Conservation (phyloP, 2,797 vertebrate genomes). For the Paedocypris micromegethes region DNA sequence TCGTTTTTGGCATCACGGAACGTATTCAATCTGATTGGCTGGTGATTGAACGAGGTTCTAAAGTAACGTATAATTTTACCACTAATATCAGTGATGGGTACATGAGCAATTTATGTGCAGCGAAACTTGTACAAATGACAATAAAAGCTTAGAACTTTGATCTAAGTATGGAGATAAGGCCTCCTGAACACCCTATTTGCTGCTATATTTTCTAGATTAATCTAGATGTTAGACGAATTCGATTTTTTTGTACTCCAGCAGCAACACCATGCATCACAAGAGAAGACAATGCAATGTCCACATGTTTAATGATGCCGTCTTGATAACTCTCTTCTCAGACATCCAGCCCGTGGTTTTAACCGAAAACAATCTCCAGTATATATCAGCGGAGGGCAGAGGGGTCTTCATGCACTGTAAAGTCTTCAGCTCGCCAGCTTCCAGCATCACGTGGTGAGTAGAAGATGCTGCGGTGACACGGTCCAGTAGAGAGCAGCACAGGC, state of each 20-base stretch:
- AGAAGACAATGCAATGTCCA: constrained; percentile 5
- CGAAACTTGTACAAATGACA: too few relatives aligned
- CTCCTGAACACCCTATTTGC: too few relatives aligned
- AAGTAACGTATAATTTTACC: too few relatives aligned
- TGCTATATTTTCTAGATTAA: too few relatives aligned
- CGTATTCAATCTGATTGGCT: too few relatives aligned
- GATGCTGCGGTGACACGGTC: constrained; percentile 7
- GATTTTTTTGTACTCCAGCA: constrained; percentile 11
- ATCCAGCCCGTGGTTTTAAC: constrained; percentile 84
- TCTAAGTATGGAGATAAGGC: too few relatives aligned
- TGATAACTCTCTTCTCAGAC: constrained; percentile 65
- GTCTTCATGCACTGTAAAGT: constrained; percentile 79
- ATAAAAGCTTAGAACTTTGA: too few relatives aligned
- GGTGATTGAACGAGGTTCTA: too few relatives aligned
- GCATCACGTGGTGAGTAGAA: constrained; percentile 77
- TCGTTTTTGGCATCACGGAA: too few relatives aligned
- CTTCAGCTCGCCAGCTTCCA: constrained; percentile 83
- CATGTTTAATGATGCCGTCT: constrained; percentile 15
- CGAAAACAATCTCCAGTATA: constrained; percentile 73
- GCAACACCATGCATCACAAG: constrained; percentile 25
- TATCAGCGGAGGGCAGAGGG: constrained; percentile 71
- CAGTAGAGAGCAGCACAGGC: constrained; percentile 61
- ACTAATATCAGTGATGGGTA: too few relatives aligned
- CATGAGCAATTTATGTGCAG: too few relatives aligned
- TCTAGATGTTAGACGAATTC: too few relatives aligned